These are phyloP conservation scores for Peromyscus maniculatus DNA, from an alignment of 2,113 vertebrate genomes.

Conservation along the genomic window DNA sequence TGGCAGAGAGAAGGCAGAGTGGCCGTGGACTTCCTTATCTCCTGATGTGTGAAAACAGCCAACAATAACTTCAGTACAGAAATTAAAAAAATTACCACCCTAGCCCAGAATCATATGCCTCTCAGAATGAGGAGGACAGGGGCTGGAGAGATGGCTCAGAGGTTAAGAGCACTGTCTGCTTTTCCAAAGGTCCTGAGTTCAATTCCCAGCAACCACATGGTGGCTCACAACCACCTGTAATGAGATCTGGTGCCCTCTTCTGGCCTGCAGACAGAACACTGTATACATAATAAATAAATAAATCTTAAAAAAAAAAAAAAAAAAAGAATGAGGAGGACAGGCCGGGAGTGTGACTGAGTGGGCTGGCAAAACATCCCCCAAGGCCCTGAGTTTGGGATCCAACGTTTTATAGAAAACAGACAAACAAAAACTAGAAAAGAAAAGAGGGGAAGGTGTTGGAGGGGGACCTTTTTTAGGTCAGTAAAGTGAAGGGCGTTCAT, in stretches of 20 bases:
- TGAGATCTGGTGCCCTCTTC: too few relatives aligned
- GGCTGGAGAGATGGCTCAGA: too few relatives aligned
- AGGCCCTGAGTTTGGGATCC: neutral
- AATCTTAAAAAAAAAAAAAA: too few relatives aligned
- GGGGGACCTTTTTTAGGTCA: neutral
- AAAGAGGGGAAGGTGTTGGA: neutral
- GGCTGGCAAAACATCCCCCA: neutral
- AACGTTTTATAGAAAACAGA: neutral
- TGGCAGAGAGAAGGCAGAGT: neutral
- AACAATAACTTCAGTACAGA: neutral
- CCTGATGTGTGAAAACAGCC: too few relatives aligned
- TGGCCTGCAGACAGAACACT: too few relatives aligned
- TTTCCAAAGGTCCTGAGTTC: too few relatives aligned
- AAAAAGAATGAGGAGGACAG: neutral
- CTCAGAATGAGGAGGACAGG: neutral
- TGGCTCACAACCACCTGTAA: too few relatives aligned
- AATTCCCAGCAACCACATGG: too few relatives aligned
- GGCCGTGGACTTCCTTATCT: neutral
- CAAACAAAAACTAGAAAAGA: neutral
- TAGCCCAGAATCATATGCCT: neutral
- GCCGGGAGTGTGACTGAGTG: too few relatives aligned
- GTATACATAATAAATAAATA: too few relatives aligned
- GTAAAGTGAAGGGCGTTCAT: neutral
- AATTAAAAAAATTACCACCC: neutral
- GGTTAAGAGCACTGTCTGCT: too few relatives aligned